Evolutionary conservation across 2,797 vertebrate genomes (phyloP), one percentile per base, ranked within the genome.

Genomic region (Gallirallus australis): DNA sequence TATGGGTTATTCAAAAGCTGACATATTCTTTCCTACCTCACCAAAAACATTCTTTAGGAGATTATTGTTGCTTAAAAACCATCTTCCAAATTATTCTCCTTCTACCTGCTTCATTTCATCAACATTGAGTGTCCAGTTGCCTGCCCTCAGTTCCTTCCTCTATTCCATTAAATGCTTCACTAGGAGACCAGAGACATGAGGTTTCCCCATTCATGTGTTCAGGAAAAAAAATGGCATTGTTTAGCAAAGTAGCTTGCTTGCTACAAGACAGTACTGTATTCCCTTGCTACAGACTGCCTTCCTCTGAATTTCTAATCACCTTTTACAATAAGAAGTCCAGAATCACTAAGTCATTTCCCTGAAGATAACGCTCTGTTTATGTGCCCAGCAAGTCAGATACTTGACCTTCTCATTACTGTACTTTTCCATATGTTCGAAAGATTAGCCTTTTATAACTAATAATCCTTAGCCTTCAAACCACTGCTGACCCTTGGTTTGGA

Each of bases 201-300:
- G 6, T 48, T 78, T 81, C 25, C 23, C 9, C 0, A 0, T 24
- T 76, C 19, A 31, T 0, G 3, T 17, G 14, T 28, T 59, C 50
- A 61, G 1, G 2, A 52, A 86, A 52, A 86, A 86, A 37, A 27
- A 11, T 2, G 56, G 21, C 53, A 35, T 57, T 11, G 3, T 20
- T 28, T 59, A 15, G 7, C 25, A 56, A 65, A 82, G 24, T 11
- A 72, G 21, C 18, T 63, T 68, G 11, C 5, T 75, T 71, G 12
- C 24, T 69, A 65, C 21, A 65, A 47, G 16, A 72, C 12, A 65
- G 31, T 68, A 33, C 4, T 80, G 2, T 45, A 65, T 19, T 66
- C 12, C 12, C 13, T 63, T 61, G n/a, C 30, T 52, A 63, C 2
- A 11, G 39, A 25, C 7, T 69, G 18, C 19, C 10, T 18, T 73